Conservation (phyloP, 2,888 invertebrate genomes). For the Acrobeloides nanus region DNA sequence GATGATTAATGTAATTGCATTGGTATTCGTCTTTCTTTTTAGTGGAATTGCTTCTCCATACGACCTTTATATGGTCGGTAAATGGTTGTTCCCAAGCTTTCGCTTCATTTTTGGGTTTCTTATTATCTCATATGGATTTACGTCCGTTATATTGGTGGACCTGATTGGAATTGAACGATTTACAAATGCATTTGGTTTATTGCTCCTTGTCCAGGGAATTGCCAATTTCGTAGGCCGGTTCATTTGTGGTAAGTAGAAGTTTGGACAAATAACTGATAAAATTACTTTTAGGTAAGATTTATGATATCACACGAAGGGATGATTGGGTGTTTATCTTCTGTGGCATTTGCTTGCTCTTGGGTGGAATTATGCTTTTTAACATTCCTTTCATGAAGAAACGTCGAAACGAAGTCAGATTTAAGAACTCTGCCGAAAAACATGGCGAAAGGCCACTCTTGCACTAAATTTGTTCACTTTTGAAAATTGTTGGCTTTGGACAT, state of each 20-base stretch:
- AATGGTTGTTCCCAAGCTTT: conserved; percentile 71
- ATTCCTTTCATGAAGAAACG: conserved; percentile 32
- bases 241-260: conserved; percentile 68
- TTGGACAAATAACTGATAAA: no score
- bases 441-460: no score
- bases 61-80: conserved; percentile 67
- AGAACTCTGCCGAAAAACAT: no score
- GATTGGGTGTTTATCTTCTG: conserved; percentile 80
- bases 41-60: conserved; percentile 81
- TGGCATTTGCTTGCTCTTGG: conserved; percentile 60
- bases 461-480: no score
- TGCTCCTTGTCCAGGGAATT: conserved; percentile 84
- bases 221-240: conserved; percentile 78
- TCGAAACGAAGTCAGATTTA: background rate
- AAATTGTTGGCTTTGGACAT: no score
- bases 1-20: conserved; percentile 79
- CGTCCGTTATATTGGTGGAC: conserved; percentile 92
- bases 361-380: conserved; percentile 45
- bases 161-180: conserved; percentile 84
- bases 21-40: conserved; percentile 70
- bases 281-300: conserved; percentile 71
- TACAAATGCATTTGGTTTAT: conserved; percentile 89
- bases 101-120: conserved; percentile 44
- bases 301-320: conserved; percentile 70
- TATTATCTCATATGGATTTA: conserved; percentile 69